Percentiles rank a stretch among this genome's conserved stretches.
These are phyloP conservation scores for Pygoscelis adeliae DNA, from an alignment of 2,113 vertebrate genomes.

Conservation along the genomic window DNA sequence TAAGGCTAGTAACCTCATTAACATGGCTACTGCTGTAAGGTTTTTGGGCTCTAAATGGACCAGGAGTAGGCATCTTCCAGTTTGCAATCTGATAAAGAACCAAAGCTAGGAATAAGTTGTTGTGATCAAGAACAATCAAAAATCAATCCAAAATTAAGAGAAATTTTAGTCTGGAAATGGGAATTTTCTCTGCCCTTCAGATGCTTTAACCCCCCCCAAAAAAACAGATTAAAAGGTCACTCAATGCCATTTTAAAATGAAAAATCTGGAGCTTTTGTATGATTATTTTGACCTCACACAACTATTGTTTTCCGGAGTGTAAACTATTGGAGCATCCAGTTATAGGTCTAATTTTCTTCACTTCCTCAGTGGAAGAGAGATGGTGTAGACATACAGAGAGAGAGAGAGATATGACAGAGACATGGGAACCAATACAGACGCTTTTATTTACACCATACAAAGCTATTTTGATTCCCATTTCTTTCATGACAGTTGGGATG, in stretches of 20 bases:
- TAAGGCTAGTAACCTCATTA: background rate
- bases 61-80: background rate
- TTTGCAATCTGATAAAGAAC: background rate
- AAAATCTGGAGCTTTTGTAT: background rate
- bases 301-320: background rate
- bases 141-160: background rate
- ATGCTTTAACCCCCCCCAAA: background rate
- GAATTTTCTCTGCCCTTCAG: background rate
- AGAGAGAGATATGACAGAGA: background rate
- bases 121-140: background rate
- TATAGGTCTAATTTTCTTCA: background rate
- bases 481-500: background rate
- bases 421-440: background rate
- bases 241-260: background rate
- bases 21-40: background rate
- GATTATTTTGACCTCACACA: background rate
- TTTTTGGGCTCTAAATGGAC: background rate
- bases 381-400: background rate
- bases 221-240: background rate
- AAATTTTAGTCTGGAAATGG: background rate
- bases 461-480: background rate
- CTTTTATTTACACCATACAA: background rate
- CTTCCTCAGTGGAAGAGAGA: background rate
- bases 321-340: background rate
- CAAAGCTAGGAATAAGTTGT: background rate